Base-by-base conservation (phyloP, 2,888 invertebrate species). In the Platycnemis pennipes region DNA sequence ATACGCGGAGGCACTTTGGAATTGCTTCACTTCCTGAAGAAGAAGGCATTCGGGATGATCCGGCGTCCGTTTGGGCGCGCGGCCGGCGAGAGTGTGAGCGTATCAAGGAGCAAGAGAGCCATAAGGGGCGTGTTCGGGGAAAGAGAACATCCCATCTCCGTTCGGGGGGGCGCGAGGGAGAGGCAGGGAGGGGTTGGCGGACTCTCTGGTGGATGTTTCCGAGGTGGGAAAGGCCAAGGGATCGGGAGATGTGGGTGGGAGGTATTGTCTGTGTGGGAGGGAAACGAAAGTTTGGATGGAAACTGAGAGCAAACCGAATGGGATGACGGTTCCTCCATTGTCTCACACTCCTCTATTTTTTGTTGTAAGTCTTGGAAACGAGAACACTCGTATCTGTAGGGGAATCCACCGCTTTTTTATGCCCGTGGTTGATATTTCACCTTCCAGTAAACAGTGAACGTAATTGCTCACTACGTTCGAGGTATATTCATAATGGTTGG, bases 21-120 rank as follows among this genome's bases (percentile, higher is more conserved):
- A 63, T 91, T 91, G 91, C 91, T 45, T 91, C 91, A 91, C 63
- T 91, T 91, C 91, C 91, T 63, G 56, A 56, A 63, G 63, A 44
- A n/a, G 44, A 19, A 44, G 89, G 89, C 44, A 63, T 91, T 91
- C 53, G 91, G 53, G 91, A 91, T 91, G 44, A 56, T 45, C 63
- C 44, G 77, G 91, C 63, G 44, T 4, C 26, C 31, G 31, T 31
- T 37, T 77, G 37, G n/a, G 69, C 13, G 22, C 44, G 16, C 26
- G 45, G 49, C 13, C 49, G 44, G 7, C n/a, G 26, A 22, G 87
- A 13, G n/a, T n/a, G 45, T 8, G 87, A 45, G 87, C 26, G 87
- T 87, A 46, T 46, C 26, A 87, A 46, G 44, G 46, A 45, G 87
- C n/a, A n/a, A n/a, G n/a, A n/a, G n/a, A 13, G 45, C 45, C 87